These are phyloP conservation scores for Amiota minor DNA, from an alignment of 2,888 invertebrate genomes.

Conservation along the genomic window DNA sequence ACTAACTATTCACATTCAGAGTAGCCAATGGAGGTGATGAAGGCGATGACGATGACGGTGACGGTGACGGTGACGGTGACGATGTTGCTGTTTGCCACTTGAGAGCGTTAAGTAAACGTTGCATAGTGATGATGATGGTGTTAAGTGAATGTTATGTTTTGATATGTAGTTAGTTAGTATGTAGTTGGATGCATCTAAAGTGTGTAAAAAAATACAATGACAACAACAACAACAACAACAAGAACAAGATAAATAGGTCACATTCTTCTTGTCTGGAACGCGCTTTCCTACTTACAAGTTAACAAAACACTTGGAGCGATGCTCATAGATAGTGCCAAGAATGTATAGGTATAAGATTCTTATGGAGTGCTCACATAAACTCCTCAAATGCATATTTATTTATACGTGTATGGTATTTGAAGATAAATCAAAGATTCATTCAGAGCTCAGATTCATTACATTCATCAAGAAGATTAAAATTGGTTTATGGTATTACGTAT, in stretches of 20 bases:
- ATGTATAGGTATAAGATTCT: too few species aligned
- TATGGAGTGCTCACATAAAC: too few species aligned
- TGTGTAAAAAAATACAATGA: too few species aligned
- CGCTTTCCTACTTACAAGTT: neutral
- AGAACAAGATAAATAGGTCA: conserved; percentile 55
- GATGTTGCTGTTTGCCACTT: conserved; percentile 6
- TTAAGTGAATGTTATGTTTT: conserved; percentile 15
- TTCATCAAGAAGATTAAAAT: too few species aligned
- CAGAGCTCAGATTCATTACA: too few species aligned
- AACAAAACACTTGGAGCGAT: neutral
- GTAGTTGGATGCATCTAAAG: neutral
- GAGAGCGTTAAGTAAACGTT: conserved; percentile 18
- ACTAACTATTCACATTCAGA: neutral
- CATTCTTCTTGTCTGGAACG: conserved; percentile 46
- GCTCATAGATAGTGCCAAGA: neutral
- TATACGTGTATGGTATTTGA: too few species aligned
- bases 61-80: neutral
- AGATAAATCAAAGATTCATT: too few species aligned
- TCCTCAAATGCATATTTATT: too few species aligned
- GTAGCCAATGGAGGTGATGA: conserved; percentile 1
- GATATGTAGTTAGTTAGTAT: conserved; percentile 7
- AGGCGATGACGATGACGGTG: neutral
- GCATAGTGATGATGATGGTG: neutral
- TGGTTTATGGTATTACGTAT: too few species aligned
- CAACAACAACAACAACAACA: conserved; percentile 5